Conservation (phyloP, 2,888 invertebrate genomes). For the Anaspis maculata region DNA sequence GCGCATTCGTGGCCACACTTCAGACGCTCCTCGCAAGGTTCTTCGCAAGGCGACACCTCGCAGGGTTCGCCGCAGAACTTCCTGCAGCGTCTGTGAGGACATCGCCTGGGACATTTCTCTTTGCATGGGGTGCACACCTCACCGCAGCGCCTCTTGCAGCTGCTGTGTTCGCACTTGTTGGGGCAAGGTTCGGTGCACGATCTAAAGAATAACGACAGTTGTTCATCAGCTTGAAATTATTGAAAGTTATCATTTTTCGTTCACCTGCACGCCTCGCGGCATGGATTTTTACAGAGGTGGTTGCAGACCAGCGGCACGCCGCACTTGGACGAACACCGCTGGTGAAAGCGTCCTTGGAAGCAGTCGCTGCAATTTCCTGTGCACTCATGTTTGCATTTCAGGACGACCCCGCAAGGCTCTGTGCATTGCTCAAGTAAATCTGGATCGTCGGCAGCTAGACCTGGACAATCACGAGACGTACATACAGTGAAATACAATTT, state of each 20-base stretch:
- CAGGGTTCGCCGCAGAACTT: slow-evolving; percentile 46
- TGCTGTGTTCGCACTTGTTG: slow-evolving; percentile 47
- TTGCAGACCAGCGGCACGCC: slow-evolving; percentile 52
- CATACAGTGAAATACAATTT: no score
- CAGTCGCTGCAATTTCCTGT: slow-evolving; percentile 50
- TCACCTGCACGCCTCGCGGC: slow-evolving; percentile 49
- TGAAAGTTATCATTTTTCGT: no score
- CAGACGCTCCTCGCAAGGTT: slow-evolving; percentile 35
- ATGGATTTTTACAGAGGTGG: slow-evolving; percentile 51
- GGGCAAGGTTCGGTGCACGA: slow-evolving; percentile 47
- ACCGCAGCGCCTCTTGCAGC: slow-evolving; percentile 43
- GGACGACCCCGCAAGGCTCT: slow-evolving; percentile 38
- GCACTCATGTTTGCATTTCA: slow-evolving; percentile 48
- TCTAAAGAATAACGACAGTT: no score
- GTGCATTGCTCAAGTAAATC: no score
- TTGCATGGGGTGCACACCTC: slow-evolving; percentile 38
- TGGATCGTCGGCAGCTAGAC: no score
- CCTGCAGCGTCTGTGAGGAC: slow-evolving; percentile 45
- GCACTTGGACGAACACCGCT: slow-evolving; percentile 49
- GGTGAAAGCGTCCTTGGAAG: slow-evolving; percentile 52
- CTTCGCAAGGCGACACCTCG: slow-evolving; percentile 40
- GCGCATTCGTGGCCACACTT: slow-evolving; percentile 56
- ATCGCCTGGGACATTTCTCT: slow-evolving; percentile 34
- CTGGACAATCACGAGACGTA: no score
- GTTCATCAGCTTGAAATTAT: no score